These are phyloP conservation scores for Drosophila infuscata DNA, from an alignment of 2,888 invertebrate genomes.

Conservation along the genomic window DNA sequence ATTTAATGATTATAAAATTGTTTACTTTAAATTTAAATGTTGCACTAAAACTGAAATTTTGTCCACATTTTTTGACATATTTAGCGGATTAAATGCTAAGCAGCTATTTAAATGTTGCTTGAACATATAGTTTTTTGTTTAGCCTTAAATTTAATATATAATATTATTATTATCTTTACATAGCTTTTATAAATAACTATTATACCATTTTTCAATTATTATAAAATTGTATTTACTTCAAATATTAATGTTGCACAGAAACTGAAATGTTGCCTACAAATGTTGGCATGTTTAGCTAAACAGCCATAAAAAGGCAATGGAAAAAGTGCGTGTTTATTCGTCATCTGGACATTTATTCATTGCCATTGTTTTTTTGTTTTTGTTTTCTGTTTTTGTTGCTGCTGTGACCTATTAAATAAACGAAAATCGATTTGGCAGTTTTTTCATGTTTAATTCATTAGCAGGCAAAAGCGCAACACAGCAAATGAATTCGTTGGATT, in stretches of 20 bases:
- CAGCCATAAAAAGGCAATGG: constrained; percentile 20
- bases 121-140: neutral
- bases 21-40: neutral
- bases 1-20: neutral
- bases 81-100: neutral
- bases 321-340: constrained; percentile 37
- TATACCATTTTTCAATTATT: neutral
- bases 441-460: constrained; percentile 58
- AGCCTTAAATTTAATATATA: too few species aligned
- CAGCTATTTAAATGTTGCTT: neutral
- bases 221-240: neutral
- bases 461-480: constrained; percentile 20
- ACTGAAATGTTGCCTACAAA: constrained; percentile 25
- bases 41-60: neutral
- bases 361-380: constrained; percentile 16
- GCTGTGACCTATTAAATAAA: constrained; percentile 57
- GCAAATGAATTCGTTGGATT: constrained; percentile 24
- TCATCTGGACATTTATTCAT: constrained; percentile 28
- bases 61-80: neutral
- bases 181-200: neutral
- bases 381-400: constrained; percentile 10
- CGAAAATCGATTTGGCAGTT: constrained; percentile 53
- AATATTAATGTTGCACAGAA: constrained; percentile 13
- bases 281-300: constrained; percentile 9
- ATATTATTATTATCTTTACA: too few species aligned